Percentiles rank a stretch among this genome's conserved stretches.
These are phyloP conservation scores for Gouania willdenowi DNA, from an alignment of 2,797 vertebrate species.

Conservation along the genomic window DNA sequence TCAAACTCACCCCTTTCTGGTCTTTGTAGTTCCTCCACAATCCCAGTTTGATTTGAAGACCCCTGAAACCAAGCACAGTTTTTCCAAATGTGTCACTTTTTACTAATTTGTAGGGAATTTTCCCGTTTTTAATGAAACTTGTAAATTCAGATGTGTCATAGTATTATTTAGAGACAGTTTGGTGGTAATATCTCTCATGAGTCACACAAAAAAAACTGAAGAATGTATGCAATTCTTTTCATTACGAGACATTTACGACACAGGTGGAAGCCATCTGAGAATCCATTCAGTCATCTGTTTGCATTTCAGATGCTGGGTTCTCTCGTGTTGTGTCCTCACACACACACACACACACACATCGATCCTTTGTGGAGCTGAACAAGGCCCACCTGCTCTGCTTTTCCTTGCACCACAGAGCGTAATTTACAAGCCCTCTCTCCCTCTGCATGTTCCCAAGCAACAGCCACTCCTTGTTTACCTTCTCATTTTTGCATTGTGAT, in stretches of 20 bases:
- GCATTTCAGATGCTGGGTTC: background rate
- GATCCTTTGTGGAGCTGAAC: slow-evolving; percentile 13
- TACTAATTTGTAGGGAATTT: no score
- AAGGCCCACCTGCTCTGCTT: slow-evolving; percentile 37
- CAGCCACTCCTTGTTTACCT: slow-evolving; percentile 78
- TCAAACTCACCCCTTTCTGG: no score
- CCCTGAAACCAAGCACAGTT: no score
- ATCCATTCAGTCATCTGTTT: background rate
- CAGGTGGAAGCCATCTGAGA: slow-evolving; percentile 1
- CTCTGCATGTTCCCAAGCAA: slow-evolving; percentile 68
- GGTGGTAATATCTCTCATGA: no score
- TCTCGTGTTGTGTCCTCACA: background rate
- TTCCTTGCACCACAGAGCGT: slow-evolving; percentile 29
- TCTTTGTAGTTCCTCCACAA: no score
- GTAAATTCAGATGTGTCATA: no score
- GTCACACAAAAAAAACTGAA: background rate
- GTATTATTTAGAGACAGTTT: no score
- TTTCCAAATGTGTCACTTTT: no score
- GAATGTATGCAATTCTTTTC: background rate
- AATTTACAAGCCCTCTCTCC: slow-evolving; percentile 60
- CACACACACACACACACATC: slow-evolving; percentile 11
- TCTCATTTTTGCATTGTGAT: slow-evolving; percentile 71
- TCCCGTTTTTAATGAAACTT: no score
- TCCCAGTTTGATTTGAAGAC: no score
- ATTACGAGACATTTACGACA: no score